phyloP scores from a whole-genome alignment of 2,888 invertebrate genomes.

The Hymenopus coronatus region DNA sequence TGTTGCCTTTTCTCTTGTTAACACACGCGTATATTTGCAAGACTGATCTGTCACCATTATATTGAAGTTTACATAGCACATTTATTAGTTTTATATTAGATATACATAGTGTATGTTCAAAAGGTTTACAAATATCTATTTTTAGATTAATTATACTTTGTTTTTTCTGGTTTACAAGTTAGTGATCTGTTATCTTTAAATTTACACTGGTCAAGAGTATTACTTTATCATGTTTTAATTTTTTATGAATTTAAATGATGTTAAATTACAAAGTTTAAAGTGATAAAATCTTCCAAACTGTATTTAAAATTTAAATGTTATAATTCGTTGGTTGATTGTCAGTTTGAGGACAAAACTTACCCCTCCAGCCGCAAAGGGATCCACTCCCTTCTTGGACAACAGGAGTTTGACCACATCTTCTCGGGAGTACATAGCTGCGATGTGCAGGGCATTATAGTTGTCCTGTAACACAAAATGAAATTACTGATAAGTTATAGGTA shows the following conservation, averaged over 20 bases:
- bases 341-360: slow-evolving; percentile 58
- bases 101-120: too few species aligned
- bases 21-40: background rate
- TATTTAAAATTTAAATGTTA: background rate
- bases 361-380: slow-evolving; percentile 89
- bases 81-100: background rate
- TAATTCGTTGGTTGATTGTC: background rate
- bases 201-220: background rate
- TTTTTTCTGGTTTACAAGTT: background rate
- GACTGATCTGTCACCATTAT: background rate
- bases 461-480: slow-evolving; percentile 64
- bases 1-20: too few species aligned
- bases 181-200: background rate
- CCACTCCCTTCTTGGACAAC: slow-evolving; percentile 83
- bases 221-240: background rate
- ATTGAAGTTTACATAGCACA: background rate
- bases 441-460: slow-evolving; percentile 92
- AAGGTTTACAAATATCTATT: too few species aligned
- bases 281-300: background rate
- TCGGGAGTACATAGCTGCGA: slow-evolving; percentile 90
- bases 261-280: background rate
- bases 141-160: too few species aligned
- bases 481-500: too few species aligned
- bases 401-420: slow-evolving; percentile 93
- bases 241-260: background rate